Conservation (phyloP, 2,113 vertebrate genomes). For the Sinocyclocheilus anophthalmus region DNA sequence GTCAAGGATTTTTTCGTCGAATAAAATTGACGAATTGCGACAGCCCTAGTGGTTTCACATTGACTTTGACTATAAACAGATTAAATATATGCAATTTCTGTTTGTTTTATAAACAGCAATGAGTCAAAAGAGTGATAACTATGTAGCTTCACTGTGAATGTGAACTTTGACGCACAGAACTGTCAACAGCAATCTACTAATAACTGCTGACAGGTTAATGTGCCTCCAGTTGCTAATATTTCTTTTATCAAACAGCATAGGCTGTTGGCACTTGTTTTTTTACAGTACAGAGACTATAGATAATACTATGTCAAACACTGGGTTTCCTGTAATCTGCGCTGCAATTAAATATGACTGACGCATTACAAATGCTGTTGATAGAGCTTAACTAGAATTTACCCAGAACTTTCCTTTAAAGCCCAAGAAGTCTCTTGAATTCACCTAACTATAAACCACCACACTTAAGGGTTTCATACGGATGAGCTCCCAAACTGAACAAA, state of each 20-base stretch:
- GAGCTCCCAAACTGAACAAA: not conserved
- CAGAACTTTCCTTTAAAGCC: slow-evolving; percentile 8
- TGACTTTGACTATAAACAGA: no score
- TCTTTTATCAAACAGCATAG: not conserved
- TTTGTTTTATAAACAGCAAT: not conserved
- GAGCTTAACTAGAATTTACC: not conserved
- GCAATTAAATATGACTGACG: not conserved
- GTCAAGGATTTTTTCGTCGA: no score
- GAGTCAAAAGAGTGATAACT: not conserved
- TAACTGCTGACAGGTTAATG: not conserved
- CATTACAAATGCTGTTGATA: not conserved
- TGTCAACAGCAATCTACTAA: not conserved
- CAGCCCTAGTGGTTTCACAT: no score
- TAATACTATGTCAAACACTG: not conserved
- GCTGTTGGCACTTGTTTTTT: not conserved
- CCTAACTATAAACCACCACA: not conserved
- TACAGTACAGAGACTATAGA: not conserved
- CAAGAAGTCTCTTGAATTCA: not conserved
- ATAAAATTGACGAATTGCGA: no score
- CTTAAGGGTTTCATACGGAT: not conserved
- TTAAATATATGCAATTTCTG: not conserved
- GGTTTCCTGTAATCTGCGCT: not conserved
- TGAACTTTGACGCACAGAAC: not conserved
- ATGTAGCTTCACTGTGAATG: not conserved
- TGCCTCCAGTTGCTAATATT: not conserved